Evolutionary conservation across 2,797 vertebrate genomes (phyloP), one percentile per base, ranked within the genome.

Genomic region (Sebastes jordani): DNA sequence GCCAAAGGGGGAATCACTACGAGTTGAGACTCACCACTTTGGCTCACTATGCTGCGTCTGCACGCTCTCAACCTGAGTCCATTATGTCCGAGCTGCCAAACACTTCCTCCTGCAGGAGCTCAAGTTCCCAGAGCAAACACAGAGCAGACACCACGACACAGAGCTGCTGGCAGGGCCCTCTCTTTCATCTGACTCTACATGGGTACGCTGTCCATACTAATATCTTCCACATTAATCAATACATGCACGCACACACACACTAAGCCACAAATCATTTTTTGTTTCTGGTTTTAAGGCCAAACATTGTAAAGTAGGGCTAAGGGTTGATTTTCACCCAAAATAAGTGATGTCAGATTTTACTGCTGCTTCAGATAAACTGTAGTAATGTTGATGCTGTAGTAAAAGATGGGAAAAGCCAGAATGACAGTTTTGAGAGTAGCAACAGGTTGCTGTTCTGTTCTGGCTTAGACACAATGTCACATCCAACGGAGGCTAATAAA

Each of bases 81-180:
- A 79, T 83, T 84, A 76, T 55, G 55, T 82, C 32, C 52, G 1
- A 71, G 79, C 88, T 92, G 88, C 86, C 84, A 88, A 80, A 90
- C 29, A 10, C 74, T 88, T 86, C 88, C 77, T 88, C 49, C 74
- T 71, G 85, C 76, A 84, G 22, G 49, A 82, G 73, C 74, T 85
- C 29, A 27, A 71, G 60, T 55, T 76, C 73, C 11, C 27, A 3
- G 3, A 61, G 62, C 55, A 84, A 87, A 86, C 64, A 78, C 76
- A 83, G 54, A 86, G 68, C 85, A 84, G 85, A 85, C 64, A 1
- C 66, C 49, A 59, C 25, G 27, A 76, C 66, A 55, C 38, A 1
- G 58, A 80, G 69, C 71, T 61, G 29, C 61, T 78, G 56, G 29
- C 66, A 81, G 49, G 46, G 54, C 25, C 23, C 23, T 54, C 55